Evolutionary conservation across 2,113 vertebrate genomes (phyloP).

Genomic region (Caranx ignobilis): DNA sequence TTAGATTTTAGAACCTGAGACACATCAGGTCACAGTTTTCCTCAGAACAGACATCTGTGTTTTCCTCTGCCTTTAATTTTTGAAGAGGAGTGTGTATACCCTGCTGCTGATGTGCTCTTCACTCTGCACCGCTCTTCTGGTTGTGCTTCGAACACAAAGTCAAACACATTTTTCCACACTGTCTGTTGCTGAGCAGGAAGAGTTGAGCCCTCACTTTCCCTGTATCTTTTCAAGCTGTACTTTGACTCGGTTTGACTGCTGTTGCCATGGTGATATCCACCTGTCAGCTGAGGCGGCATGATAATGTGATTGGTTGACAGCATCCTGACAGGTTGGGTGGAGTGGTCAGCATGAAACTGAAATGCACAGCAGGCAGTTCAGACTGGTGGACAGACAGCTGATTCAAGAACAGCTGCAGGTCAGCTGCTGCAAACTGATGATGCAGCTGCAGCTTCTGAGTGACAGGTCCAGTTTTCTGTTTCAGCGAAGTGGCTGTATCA

Average conservation of each 20-base stretch:
- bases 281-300: conserved; percentile 29
- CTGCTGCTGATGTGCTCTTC: conserved; percentile 10
- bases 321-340: conserved; percentile 14
- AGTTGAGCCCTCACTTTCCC: neutral
- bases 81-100: too few species aligned
- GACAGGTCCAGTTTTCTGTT: conserved; percentile 10
- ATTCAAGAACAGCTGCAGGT: conserved; percentile 38
- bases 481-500: neutral
- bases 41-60: neutral
- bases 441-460: conserved; percentile 26
- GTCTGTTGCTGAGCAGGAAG: conserved; percentile 15
- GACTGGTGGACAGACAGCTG: conserved; percentile 50
- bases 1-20: too few species aligned
- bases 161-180: neutral
- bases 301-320: conserved; percentile 15
- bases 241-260: conserved; percentile 19
- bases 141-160: neutral
- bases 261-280: conserved; percentile 43
- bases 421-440: conserved; percentile 28
- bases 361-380: conserved; percentile 23
- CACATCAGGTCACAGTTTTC: neutral
- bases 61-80: neutral
- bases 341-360: neutral
- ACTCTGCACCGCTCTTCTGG: neutral
- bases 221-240: conserved; percentile 36